Conservation (phyloP, 2,888 invertebrate genomes). For the Agriopis aurantiaria region DNA sequence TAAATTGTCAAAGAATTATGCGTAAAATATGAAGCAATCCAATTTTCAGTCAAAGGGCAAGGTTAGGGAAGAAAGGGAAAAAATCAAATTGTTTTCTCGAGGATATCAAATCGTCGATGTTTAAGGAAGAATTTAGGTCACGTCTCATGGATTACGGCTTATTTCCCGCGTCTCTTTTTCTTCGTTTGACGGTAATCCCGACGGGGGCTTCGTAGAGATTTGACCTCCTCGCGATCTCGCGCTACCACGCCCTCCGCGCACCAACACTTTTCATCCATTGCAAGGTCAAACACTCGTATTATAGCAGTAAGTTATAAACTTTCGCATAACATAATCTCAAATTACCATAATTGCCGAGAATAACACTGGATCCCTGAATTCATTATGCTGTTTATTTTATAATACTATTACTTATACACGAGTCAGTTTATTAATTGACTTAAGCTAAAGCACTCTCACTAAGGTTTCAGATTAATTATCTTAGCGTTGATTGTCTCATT, state of each 20-base stretch:
- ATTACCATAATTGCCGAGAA: slow-evolving; percentile 29
- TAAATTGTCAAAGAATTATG: slow-evolving; percentile 57
- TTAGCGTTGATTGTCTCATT: slow-evolving; percentile 47
- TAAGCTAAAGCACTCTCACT: slow-evolving; percentile 24
- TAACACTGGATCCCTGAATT: slow-evolving; percentile 31
- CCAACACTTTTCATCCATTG: slow-evolving; percentile 53
- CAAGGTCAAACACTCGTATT: slow-evolving; percentile 57
- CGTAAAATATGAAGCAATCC: slow-evolving; percentile 65
- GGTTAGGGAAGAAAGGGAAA: slow-evolving; percentile 66
- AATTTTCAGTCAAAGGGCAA: slow-evolving; percentile 66
- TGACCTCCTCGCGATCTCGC: slow-evolving; percentile 62
- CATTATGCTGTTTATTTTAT: slow-evolving; percentile 37
- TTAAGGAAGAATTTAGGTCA: slow-evolving; percentile 83
- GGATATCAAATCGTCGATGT: slow-evolving; percentile 83
- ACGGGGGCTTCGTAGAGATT: slow-evolving; percentile 76
- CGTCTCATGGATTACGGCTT: slow-evolving; percentile 84
- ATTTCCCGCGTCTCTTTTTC: slow-evolving; percentile 84
- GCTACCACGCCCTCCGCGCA: slow-evolving; percentile 51
- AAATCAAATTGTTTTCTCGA: slow-evolving; percentile 82
- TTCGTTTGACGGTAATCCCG: slow-evolving; percentile 84
- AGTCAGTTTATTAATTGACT: slow-evolving; percentile 41
- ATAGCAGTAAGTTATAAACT: slow-evolving; percentile 15
- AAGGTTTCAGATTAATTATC: slow-evolving; percentile 19
- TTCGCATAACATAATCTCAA: slow-evolving; percentile 22
- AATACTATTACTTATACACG: slow-evolving; percentile 24